These are phyloP conservation scores for Pteronotus mesoamericanus DNA, from an alignment of 2,797 vertebrate species.

Conservation along the genomic window DNA sequence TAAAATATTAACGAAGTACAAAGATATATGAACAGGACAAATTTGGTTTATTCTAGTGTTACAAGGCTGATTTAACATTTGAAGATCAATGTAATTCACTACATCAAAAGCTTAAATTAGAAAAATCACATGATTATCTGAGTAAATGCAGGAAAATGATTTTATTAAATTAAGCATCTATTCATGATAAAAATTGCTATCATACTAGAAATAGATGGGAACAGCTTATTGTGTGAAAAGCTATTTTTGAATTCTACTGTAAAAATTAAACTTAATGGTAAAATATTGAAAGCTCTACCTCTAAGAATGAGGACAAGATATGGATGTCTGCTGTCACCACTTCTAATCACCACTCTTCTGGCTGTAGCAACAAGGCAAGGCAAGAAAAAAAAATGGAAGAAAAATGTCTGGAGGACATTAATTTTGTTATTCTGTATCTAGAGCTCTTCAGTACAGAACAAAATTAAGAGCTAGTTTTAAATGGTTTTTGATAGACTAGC, in stretches of 20 bases:
- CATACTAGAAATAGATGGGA: not conserved
- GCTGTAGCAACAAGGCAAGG: not conserved
- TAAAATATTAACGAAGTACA: slow-evolving; percentile 27
- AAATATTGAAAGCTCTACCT: not conserved
- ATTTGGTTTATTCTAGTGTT: slow-evolving; percentile 36
- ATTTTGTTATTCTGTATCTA: not conserved
- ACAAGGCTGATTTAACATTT: slow-evolving; percentile 34
- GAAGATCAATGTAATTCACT: slow-evolving; percentile 50
- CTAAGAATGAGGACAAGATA: not conserved
- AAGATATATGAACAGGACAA: slow-evolving; percentile 22
- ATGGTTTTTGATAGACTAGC: not conserved
- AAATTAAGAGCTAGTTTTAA: slow-evolving; percentile 1
- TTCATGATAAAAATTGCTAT: slow-evolving; percentile 20
- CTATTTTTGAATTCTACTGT: not conserved
- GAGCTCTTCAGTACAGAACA: not conserved
- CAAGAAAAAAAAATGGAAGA: not conserved
- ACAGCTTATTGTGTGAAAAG: not conserved
- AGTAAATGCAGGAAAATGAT: slow-evolving; percentile 19
- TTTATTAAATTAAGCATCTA: slow-evolving; percentile 54
- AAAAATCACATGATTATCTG: slow-evolving; percentile 45
- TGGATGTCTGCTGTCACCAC: not conserved
- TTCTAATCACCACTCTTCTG: not conserved
- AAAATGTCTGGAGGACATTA: not conserved
- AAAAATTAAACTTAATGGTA: not conserved
- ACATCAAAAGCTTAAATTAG: slow-evolving; percentile 41